Conservation (phyloP, 2,797 vertebrate genomes). For the Orientallactaga sibirica region DNA sequence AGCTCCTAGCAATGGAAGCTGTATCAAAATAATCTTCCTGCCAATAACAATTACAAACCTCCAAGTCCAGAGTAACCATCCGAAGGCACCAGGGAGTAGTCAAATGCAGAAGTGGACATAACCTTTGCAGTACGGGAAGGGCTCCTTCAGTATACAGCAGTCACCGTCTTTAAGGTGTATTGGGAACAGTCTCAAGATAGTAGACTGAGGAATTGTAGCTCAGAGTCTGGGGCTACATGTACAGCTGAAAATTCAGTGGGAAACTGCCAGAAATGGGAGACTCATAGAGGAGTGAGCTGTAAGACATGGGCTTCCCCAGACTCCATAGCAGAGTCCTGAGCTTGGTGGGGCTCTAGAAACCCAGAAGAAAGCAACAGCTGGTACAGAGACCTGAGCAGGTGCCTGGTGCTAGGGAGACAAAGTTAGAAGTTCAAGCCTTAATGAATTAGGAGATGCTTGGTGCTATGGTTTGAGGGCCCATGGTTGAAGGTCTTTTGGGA, state of each 20-base stretch:
- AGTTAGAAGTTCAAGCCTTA: neutral
- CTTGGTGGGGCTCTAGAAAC: neutral
- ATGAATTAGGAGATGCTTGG: too few species aligned
- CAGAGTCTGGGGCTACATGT: neutral
- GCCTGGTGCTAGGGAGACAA: neutral
- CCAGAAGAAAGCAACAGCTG: neutral
- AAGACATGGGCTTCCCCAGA: neutral
- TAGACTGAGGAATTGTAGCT: neutral
- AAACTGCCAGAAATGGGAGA: neutral
- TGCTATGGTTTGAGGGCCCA: neutral
- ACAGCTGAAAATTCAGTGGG: neutral
- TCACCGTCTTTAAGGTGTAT: neutral
- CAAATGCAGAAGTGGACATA: too few species aligned
- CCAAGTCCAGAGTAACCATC: neutral
- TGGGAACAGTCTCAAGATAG: neutral
- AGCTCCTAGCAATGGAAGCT: neutral
- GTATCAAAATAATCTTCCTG: neutral
- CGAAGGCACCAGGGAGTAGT: neutral
- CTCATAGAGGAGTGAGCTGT: accelerated
- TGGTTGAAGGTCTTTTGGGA: neutral
- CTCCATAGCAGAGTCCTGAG: neutral
- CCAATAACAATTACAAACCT: neutral
- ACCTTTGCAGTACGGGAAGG: neutral
- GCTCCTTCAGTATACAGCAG: neutral
- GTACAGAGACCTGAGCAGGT: neutral